Evolutionary conservation across 2,113 vertebrate species (phyloP).

Genomic region (Anhinga rufa): DNA sequence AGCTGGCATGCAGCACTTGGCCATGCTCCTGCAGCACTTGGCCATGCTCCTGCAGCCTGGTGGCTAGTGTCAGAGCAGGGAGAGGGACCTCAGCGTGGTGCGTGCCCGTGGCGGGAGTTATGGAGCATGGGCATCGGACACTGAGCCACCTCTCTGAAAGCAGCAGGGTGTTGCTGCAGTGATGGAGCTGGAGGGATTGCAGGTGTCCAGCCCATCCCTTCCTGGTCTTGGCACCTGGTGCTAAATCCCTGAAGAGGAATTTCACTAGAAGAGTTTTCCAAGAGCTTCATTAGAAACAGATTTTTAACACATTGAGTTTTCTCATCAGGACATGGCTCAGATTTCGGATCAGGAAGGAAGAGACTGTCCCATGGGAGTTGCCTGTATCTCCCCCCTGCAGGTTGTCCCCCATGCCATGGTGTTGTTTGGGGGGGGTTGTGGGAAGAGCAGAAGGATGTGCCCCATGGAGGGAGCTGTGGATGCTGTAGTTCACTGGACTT

Average conservation of each 20-base stretch:
- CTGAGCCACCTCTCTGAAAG: neutral
- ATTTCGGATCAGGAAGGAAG: neutral
- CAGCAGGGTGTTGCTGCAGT: neutral
- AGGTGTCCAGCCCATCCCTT: neutral
- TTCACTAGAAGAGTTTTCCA: neutral
- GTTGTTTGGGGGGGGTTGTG: neutral
- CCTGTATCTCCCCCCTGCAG: fast-evolving
- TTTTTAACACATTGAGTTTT: neutral
- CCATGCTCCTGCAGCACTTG: neutral
- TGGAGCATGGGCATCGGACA: fast-evolving
- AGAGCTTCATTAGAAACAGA: neutral
- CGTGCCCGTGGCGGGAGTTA: neutral
- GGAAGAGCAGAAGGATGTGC: neutral
- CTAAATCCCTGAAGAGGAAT: neutral
- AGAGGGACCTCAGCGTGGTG: neutral
- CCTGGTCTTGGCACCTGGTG: neutral
- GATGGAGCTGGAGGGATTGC: neutral
- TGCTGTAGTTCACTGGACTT: neutral
- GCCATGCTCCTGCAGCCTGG: neutral
- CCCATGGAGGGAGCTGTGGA: neutral
- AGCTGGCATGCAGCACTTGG: neutral
- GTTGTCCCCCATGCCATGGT: neutral
- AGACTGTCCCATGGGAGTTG: neutral
- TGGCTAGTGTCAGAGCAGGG: fast-evolving
- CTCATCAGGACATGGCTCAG: neutral